A percentile compares a stretch with the other conserved stretches of the same genome.
Evolutionary conservation across 2,113 vertebrate species (phyloP).

Genomic region (Etia nguti): DNA sequence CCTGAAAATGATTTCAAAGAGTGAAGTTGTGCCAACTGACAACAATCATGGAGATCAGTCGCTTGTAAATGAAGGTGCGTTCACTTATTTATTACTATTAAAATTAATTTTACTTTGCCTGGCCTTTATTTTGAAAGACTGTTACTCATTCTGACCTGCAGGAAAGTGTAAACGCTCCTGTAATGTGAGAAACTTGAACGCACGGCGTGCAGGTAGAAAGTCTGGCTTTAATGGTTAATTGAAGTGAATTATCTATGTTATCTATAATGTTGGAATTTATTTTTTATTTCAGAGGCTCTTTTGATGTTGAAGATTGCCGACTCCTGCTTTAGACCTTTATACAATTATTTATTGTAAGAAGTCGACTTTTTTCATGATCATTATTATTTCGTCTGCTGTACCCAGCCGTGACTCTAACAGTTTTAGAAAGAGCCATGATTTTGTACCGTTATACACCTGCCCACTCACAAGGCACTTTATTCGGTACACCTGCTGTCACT

Average conservation of each 20-base stretch:
- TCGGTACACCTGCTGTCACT: not conserved
- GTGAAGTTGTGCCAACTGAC: not conserved
- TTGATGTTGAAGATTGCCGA: not conserved
- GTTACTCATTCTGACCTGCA: no score
- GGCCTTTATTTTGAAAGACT: no score
- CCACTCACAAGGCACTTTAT: not conserved
- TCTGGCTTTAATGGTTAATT: not conserved
- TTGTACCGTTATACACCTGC: not conserved
- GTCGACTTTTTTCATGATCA: not conserved
- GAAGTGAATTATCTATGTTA: not conserved
- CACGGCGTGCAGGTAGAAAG: rapidly evolving
- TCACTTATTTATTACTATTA: no score
- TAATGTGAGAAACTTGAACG: not conserved
- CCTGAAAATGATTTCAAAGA: not conserved
- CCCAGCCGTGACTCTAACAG: not conserved
- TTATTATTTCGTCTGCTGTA: not conserved
- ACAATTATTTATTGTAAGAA: not conserved
- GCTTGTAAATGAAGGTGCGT: no score
- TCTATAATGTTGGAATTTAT: not conserved
- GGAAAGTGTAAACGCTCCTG: not conserved
- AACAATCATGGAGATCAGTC: no score
- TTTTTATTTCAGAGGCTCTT: not conserved
- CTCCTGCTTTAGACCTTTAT: not conserved
- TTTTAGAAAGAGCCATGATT: not conserved
- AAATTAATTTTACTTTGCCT: no score